Conservation (phyloP, 2,888 invertebrate genomes). For the Eristalis arbustorum region DNA sequence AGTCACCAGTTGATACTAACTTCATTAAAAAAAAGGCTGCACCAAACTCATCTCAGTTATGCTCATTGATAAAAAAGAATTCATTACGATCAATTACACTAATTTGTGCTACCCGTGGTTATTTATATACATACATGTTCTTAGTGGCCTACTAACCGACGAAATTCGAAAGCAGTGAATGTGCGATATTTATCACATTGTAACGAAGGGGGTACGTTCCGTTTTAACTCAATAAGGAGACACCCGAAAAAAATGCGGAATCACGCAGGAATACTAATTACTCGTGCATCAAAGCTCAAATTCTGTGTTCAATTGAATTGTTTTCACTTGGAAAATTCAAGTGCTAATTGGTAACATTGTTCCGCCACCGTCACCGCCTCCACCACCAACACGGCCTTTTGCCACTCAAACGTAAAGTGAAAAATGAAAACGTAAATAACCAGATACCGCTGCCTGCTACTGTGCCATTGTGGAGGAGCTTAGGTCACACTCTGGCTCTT, state of each 20-base stretch:
- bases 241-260: slow-evolving; percentile 44
- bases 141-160: slow-evolving; percentile 41
- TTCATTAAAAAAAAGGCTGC: background rate
- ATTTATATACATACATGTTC: background rate
- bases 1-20: background rate
- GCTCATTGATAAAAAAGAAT: background rate
- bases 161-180: slow-evolving; percentile 53
- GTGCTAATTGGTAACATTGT: slow-evolving; percentile 57
- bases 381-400: background rate
- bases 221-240: slow-evolving; percentile 5
- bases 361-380: background rate
- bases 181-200: slow-evolving; percentile 49
- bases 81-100: background rate
- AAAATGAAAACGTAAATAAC: slow-evolving; percentile 39
- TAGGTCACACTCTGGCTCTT: slow-evolving; percentile 34
- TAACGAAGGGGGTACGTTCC: slow-evolving; percentile 2
- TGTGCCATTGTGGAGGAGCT: slow-evolving; percentile 17
- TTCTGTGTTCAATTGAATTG: slow-evolving; percentile 63
- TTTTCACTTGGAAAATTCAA: slow-evolving; percentile 60
- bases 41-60: background rate
- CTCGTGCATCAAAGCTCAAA: slow-evolving; percentile 50
- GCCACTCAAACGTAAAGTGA: slow-evolving; percentile 48
- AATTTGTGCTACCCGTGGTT: background rate
- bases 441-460: background rate
- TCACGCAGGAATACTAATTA: slow-evolving; percentile 63